Conservation (phyloP, 2,797 vertebrate genomes). For the Paratrypauchen microcephalus region DNA sequence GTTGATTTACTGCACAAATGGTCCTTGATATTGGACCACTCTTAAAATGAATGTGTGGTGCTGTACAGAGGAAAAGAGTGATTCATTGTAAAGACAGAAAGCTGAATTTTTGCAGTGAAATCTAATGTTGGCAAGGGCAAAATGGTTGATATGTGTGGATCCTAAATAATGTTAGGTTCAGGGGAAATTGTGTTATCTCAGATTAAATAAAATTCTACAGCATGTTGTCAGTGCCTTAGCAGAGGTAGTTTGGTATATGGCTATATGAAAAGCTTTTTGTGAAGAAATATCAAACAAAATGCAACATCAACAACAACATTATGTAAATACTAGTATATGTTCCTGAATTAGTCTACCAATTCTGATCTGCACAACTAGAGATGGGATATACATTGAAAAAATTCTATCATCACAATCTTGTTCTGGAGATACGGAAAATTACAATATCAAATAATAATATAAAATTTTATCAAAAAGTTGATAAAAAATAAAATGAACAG, state of each 20-base stretch:
- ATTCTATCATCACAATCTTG: too few relatives aligned
- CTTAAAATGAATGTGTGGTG: constrained; percentile 1
- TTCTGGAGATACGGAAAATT: too few relatives aligned
- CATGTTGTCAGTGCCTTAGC: neutral
- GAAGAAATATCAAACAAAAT: too few relatives aligned
- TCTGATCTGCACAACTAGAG: neutral
- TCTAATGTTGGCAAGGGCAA: neutral
- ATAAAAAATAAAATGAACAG: too few relatives aligned
- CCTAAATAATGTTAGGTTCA: neutral
- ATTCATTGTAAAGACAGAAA: neutral
- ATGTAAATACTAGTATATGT: neutral
- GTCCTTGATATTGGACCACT: constrained; percentile 65
- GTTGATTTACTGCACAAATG: constrained; percentile 52
- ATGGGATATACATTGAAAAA: too few relatives aligned
- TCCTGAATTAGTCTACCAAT: neutral
- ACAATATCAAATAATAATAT: too few relatives aligned
- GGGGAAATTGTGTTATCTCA: neutral
- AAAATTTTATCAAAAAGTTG: too few relatives aligned
- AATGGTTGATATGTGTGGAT: neutral
- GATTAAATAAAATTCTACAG: neutral
- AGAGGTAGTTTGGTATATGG: neutral
- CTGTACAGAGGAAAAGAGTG: neutral
- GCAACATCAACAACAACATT: too few relatives aligned
- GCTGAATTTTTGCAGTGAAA: constrained; percentile 40
- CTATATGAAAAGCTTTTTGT: neutral